These are phyloP conservation scores for Picus viridis DNA, from an alignment of 2,797 vertebrate genomes.

Conservation along the genomic window DNA sequence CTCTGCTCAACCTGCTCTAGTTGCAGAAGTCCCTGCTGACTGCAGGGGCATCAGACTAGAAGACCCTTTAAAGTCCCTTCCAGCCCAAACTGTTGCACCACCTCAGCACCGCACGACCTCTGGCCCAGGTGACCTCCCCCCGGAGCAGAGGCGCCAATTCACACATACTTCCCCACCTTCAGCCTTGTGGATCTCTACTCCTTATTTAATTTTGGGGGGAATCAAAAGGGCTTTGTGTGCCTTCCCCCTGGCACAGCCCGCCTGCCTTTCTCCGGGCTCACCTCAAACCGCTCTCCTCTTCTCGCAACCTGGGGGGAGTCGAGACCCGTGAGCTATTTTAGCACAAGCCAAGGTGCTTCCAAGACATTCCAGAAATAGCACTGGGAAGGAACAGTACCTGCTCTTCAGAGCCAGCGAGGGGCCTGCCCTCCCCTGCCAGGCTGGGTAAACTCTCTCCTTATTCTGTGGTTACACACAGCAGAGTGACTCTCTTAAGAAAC, in stretches of 20 bases:
- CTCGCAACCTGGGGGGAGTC: neutral
- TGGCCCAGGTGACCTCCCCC: neutral
- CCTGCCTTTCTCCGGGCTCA: neutral
- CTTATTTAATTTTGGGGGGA: neutral
- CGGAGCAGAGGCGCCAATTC: neutral
- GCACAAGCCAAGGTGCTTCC: neutral
- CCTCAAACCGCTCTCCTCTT: neutral
- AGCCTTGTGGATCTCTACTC: neutral
- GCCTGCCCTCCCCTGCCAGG: neutral
- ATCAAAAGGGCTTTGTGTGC: slow-evolving; percentile 18
- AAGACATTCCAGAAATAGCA: slow-evolving; percentile 26
- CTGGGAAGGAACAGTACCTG: neutral
- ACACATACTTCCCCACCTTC: neutral
- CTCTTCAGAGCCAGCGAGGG: neutral
- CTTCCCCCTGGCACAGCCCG: neutral
- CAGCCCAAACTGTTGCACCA: too few species aligned
- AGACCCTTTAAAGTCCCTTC: too few species aligned
- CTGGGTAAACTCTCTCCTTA: neutral
- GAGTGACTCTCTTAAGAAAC: neutral
- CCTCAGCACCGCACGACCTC: neutral
- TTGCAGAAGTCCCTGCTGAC: too few species aligned
- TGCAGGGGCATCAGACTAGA: too few species aligned
- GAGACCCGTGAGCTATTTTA: neutral
- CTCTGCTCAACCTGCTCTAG: too few species aligned
- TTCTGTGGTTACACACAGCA: neutral